Evolutionary conservation across 2,797 vertebrate species (phyloP), one percentile per base, ranked within the genome.

Genomic region (Anguilla pacifica): DNA sequence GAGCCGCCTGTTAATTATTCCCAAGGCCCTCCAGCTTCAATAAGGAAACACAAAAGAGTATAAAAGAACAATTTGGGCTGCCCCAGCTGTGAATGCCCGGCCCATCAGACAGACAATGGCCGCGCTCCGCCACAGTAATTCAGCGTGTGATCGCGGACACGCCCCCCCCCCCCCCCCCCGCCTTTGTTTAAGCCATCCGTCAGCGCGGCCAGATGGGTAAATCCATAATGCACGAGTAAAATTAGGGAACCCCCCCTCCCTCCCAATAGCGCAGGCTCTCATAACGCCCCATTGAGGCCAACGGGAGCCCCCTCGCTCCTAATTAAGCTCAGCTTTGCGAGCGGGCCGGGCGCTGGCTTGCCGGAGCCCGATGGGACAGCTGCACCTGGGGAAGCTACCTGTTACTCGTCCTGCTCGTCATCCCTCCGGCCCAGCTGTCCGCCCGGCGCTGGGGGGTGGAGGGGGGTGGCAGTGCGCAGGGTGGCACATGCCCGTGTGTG

Each of bases 271-370:
- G 22, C n/a, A 43, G 79, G 22, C 79, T 83, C 95, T 95, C 97
- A 96, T 93, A 91, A 86, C 84, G 89, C 87, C 91, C 95, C 92
- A 94, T 96, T 96, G 98, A 93, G 93, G 95, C 95, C 96, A 95
- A 94, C 92, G 92, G 96, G 93, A 92, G 94, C 92, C 95, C 94
- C 94, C 95, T 95, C 95, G 94, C 92, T 94, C 95, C 96, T 98
- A 97, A 99, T 99, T 97, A 99, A 97, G 97, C 97, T 94, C 97
- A 97, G 97, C 97, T 98, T 98, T 98, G 96, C 96, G 93, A 92
- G 93, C 94, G 92, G 91, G 90, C 92, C 95, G 95, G 92, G 95
- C 96, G 95, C 97, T 98, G 97, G 97, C 95, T 97, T 92, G 93
- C 94, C 53, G 88, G 94, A 94, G 95, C 93, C 94, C 94, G 92